Evolutionary conservation across 2,797 vertebrate species (phyloP), one percentile per base, ranked within the genome.

Genomic region (Hozukius guyotensis): DNA sequence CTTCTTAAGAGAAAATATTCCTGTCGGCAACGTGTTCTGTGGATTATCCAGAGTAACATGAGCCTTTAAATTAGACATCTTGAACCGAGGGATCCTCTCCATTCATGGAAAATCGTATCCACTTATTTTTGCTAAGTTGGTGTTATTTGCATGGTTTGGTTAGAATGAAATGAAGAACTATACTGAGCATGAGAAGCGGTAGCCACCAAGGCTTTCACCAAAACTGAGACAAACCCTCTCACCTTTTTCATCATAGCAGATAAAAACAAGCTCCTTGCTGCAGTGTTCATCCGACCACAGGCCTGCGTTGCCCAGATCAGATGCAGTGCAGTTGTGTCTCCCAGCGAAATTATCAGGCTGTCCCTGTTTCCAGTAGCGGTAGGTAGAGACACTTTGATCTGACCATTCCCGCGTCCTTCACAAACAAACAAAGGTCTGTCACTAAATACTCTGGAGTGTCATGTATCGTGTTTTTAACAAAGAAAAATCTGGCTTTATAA

Each of bases 341-440:
- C 31, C 32, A 2, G 29, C 3, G 0, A 1, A 2, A 4, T 87
- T 75, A 53, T 78, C 52, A 4, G 81, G 79, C n/a, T 73, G 59
- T 3, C 64, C 38, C 3, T 1, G 0, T 16, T 32, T 52, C 85
- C 87, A 90, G 81, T 84, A 5, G 8, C 42, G 46, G 20, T 60
- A 86, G 5, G 31, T 27, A 46, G 70, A 71, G 7, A 34, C 3
- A 25, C 83, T 77, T 9, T 10, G 1, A 66, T 91, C 83, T 0
- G 85, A 89, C 89, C 87, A 91, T 42, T 72, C 36, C 77, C 69
- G 49, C 0, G 4, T 42, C 66, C 85, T 87, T 27, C 9, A 67
- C 14, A 52, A 9, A 69, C 2, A 61, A 31, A 59, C 16, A 46
- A 36, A 59, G 0, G 14, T 10, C 25, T 55, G 24, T 32, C 13